phyloP scores from a whole-genome alignment of 2,113 vertebrate genomes.

The Bufo bufo region DNA sequence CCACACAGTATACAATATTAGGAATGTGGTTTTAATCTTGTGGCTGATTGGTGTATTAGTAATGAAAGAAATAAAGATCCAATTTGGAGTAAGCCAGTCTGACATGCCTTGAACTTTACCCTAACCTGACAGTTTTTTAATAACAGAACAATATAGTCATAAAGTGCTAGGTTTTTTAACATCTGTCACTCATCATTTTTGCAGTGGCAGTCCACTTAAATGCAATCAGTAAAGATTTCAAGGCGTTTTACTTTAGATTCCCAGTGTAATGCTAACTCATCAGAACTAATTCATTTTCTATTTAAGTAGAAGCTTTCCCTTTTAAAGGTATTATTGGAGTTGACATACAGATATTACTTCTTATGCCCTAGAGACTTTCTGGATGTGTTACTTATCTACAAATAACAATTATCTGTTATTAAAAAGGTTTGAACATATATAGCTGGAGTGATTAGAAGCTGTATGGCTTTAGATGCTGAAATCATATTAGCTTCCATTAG shows the following conservation, averaged over 20 bases:
- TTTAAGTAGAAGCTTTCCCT: conserved; percentile 57
- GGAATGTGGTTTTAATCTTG: no score
- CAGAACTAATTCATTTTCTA: conserved; percentile 56
- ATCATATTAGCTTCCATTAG: conserved; percentile 47
- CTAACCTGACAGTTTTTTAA: conserved; percentile 10
- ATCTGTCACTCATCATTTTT: conserved; percentile 8
- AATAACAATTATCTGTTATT: conserved; percentile 57
- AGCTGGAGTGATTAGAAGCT: conserved; percentile 47
- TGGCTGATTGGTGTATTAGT: not conserved
- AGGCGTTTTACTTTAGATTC: conserved; percentile 48
- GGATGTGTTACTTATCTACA: conserved; percentile 57
- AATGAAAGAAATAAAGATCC: not conserved
- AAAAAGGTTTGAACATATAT: conserved; percentile 55
- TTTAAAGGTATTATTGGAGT: conserved; percentile 57
- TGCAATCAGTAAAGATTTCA: conserved; percentile 54
- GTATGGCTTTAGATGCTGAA: conserved; percentile 35
- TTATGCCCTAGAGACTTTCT: conserved; percentile 52
- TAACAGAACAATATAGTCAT: conserved; percentile 1
- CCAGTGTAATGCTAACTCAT: conserved; percentile 50
- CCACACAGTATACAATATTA: no score
- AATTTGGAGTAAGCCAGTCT: not conserved
- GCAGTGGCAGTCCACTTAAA: conserved; percentile 34
- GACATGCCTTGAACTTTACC: conserved; percentile 7
- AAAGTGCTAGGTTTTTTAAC: conserved; percentile 29
- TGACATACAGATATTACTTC: conserved; percentile 56